Percentiles rank a stretch among this genome's conserved stretches.
Conservation (phyloP, 2,888 invertebrate genomes). For the Phytoseiulus persimilis region DNA sequence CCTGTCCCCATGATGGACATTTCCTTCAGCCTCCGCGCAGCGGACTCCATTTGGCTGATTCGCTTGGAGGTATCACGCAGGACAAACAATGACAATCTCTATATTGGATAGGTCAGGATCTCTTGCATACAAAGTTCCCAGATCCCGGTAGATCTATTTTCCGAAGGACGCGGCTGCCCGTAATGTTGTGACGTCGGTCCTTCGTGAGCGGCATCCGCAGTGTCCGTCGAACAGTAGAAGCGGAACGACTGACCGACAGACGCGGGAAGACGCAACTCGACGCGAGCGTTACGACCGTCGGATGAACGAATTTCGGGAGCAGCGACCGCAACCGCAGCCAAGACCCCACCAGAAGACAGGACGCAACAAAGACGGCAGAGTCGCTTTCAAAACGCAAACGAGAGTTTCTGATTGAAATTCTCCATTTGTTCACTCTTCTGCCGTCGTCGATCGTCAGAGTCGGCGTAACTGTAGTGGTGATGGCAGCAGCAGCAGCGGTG, state of each 20-base stretch:
- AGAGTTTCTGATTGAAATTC: neutral
- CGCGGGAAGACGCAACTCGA: neutral
- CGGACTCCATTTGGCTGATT: neutral
- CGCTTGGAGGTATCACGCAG: neutral
- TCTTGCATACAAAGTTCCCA: neutral
- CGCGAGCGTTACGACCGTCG: neutral
- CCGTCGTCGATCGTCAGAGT: neutral
- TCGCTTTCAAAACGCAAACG: neutral
- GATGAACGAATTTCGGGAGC: neutral
- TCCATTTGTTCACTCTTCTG: neutral
- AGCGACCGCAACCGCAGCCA: neutral
- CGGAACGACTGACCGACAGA: neutral
- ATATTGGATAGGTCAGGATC: neutral
- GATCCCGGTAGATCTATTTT: neutral
- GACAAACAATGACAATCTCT: neutral
- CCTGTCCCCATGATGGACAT: neutral
- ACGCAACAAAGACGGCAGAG: neutral
- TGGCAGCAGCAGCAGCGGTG: no score
- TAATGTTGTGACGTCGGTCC: neutral
- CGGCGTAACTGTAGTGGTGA: neutral
- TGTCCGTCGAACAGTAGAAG: no score
- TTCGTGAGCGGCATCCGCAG: no score
- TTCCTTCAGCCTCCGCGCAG: neutral
- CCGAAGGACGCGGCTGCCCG: neutral
- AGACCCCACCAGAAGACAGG: neutral